phyloP scores from a whole-genome alignment of 2,888 invertebrate species.

The Lochmaea crataegi region DNA sequence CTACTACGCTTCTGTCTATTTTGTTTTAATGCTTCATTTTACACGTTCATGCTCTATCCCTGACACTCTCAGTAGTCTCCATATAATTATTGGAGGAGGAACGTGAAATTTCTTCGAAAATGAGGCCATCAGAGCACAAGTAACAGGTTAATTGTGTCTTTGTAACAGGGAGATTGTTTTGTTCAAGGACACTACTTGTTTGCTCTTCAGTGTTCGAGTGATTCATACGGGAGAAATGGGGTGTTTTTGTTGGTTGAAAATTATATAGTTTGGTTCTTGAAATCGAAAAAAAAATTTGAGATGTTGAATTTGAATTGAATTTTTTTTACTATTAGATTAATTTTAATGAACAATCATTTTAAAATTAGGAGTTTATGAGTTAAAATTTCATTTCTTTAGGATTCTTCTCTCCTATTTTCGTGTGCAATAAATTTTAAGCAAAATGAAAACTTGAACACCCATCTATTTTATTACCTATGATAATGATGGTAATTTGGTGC shows the following conservation, averaged over 20 bases:
- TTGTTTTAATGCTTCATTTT: conserved; percentile 57
- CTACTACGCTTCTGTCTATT: conserved; percentile 52
- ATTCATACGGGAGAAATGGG: neutral
- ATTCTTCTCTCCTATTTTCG: too few relatives aligned
- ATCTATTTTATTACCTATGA: too few relatives aligned
- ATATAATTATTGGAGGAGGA: conserved; percentile 37
- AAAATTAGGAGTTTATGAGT: too few relatives aligned
- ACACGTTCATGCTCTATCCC: conserved; percentile 48
- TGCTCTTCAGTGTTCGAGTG: neutral
- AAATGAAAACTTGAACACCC: too few relatives aligned
- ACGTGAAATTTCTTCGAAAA: conserved; percentile 18
- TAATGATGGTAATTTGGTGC: too few relatives aligned
- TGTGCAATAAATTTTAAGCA: too few relatives aligned
- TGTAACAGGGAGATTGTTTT: neutral
- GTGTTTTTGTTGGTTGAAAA: neutral
- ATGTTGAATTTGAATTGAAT: neutral
- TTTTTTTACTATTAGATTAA: too few relatives aligned
- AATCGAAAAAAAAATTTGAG: neutral
- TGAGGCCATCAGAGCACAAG: conserved; percentile 7
- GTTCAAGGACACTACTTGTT: conserved; percentile 22
- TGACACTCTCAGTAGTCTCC: conserved; percentile 29
- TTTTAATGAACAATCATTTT: too few relatives aligned
- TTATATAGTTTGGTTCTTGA: neutral
- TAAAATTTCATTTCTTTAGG: too few relatives aligned
- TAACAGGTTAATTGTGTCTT: conserved; percentile 23